Base-by-base conservation (phyloP, 2,888 invertebrate genomes). In the Prostheceraeus crozeri region DNA sequence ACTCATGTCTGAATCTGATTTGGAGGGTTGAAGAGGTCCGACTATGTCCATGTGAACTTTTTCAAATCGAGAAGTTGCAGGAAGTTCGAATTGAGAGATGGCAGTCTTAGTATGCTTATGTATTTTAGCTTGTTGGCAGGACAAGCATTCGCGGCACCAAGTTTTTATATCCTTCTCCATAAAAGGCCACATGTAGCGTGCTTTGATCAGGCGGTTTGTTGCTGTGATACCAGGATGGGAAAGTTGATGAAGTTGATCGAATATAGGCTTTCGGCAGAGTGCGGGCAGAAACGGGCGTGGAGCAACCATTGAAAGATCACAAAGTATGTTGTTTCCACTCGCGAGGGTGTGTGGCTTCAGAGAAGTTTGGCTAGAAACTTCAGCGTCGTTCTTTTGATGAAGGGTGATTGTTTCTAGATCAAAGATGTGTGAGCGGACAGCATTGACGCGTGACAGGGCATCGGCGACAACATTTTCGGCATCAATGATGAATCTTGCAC, bases 21-120 rank as follows among this genome's bases (percentile, higher is more conserved):
- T n/a, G n/a, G 53, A 53, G 19, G 58, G 4, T 16, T 76, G 73
- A 8, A 77, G 61, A 0, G 76, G 77, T 1, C 76, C 76, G 1
- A 79, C 69, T 3, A 79, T 65, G 64, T 79, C 76, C 1, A 78
- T 67, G 64, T 78, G 76, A 3, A 77, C 66, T 59, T 76, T 74
- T 1, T 67, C 61, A 64, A 78, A 76, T 21, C 75, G 64, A 4
- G 46, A 54, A 8, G 57, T 28, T 21, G 46, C 51, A 14, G 67
- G 58, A 40, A 40, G 40, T 16, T 40, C 40, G 19, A 40, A 40
- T 40, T 14, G 40, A 14, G n/a, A 19, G 19, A 40, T 14, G 3
- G 64, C 63, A 1, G 67, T 40, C 2, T 28, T 33, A 11, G 64
- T 67, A 59, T 72, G 73, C 2, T 71, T 62, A 1, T 64, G 60